phyloP scores from a whole-genome alignment of 2,113 vertebrate species.

The Albula glossodonta region DNA sequence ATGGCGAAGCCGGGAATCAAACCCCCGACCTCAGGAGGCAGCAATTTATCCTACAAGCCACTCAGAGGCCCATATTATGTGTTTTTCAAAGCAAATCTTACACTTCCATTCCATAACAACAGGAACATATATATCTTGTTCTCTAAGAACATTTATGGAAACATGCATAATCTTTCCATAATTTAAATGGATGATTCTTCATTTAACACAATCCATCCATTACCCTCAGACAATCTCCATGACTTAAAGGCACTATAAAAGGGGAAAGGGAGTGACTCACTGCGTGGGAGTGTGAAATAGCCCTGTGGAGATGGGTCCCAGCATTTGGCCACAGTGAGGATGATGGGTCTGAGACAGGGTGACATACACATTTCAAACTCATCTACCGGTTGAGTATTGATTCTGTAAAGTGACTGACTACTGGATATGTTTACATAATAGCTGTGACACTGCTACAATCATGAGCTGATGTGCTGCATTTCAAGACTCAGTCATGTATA shows the following conservation, averaged over 20 bases:
- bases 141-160: not conserved
- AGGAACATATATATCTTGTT: not conserved
- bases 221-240: no score
- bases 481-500: no score
- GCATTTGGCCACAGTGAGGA: conserved; percentile 88
- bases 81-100: not conserved
- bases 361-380: no score
- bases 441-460: no score
- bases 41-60: no score
- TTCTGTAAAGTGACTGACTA: no score
- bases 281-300: conserved; percentile 86
- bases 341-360: conserved; percentile 76
- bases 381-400: no score
- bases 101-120: not conserved
- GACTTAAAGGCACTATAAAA: not conserved
- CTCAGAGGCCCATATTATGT: no score
- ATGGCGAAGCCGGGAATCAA: no score
- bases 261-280: conserved; percentile 64
- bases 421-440: no score
- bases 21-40: no score
- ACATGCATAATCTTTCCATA: not conserved
- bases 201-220: not conserved
- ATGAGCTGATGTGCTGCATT: no score
- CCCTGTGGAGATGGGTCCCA: conserved; percentile 89
- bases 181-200: not conserved